Conservation (phyloP, 2,113 vertebrate genomes). For the Stegastes partitus region DNA sequence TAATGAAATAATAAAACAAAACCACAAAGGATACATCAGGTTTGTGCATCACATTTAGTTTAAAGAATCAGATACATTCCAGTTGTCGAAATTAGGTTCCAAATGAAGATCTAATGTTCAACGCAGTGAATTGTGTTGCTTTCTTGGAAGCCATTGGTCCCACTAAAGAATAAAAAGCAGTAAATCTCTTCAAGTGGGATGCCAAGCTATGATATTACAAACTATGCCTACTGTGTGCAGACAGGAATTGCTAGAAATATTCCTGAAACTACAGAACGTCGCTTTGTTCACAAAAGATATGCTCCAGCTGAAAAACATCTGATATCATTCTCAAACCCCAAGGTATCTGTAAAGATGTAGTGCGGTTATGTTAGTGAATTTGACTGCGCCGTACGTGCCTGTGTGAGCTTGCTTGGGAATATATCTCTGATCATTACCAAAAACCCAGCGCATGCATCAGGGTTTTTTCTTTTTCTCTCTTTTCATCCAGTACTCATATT, state of each 20-base stretch:
- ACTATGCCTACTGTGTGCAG: background rate
- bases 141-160: background rate
- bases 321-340: slow-evolving; percentile 23
- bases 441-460: slow-evolving; percentile 3
- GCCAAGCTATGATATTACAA: slow-evolving; percentile 3
- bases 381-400: background rate
- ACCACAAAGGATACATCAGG: too few species aligned
- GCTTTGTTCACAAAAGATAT: slow-evolving; percentile 15
- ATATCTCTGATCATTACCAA: slow-evolving; percentile 30
- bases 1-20: too few species aligned
- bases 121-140: background rate
- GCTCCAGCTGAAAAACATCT: background rate
- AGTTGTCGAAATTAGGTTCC: background rate
- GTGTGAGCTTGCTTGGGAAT: slow-evolving; percentile 5
- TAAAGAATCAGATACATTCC: too few species aligned
- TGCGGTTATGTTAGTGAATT: slow-evolving; percentile 15
- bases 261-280: slow-evolving; percentile 13
- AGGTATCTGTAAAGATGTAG: slow-evolving; percentile 29
- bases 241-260: slow-evolving; percentile 7
- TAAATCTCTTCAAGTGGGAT: slow-evolving; percentile 1
- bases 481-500: slow-evolving; percentile 21
- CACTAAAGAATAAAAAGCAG: background rate
- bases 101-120: background rate
- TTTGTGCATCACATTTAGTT: too few species aligned
- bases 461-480: background rate